Evolutionary conservation across 2,113 vertebrate species (phyloP).

Genomic region (Paradisaea rubra): DNA sequence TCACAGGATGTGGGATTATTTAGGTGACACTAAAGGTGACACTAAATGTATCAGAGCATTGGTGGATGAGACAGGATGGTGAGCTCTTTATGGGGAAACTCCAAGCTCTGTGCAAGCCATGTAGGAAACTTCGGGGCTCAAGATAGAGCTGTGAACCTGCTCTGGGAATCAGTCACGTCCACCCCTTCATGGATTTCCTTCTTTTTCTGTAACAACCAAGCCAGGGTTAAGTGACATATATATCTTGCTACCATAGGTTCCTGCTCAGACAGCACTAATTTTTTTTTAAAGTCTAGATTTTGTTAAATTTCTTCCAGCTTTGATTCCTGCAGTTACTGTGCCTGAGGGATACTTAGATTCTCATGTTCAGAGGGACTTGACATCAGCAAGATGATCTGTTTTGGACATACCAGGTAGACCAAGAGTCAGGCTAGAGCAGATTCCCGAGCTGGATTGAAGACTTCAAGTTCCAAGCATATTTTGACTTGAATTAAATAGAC

Average conservation of each 20-base stretch:
- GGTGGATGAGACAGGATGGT: neutral
- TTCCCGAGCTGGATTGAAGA: neutral
- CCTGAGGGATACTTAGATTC: neutral
- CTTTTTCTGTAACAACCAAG: neutral
- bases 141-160: neutral
- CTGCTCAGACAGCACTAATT: neutral
- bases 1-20: neutral
- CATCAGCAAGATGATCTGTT: neutral
- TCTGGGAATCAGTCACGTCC: neutral
- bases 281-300: neutral
- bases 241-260: neutral
- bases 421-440: neutral
- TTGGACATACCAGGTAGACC: neutral
- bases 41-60: neutral
- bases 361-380: neutral
- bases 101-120: rapidly evolving
- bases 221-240: neutral
- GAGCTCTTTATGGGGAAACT: neutral
- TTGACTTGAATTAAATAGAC: neutral
- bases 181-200: neutral
- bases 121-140: neutral
- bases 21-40: neutral
- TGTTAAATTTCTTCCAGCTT: neutral
- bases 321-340: neutral
- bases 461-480: neutral